These are phyloP conservation scores for Lophotriccus pileatus DNA, from an alignment of 2,797 vertebrate species.

Conservation along the genomic window DNA sequence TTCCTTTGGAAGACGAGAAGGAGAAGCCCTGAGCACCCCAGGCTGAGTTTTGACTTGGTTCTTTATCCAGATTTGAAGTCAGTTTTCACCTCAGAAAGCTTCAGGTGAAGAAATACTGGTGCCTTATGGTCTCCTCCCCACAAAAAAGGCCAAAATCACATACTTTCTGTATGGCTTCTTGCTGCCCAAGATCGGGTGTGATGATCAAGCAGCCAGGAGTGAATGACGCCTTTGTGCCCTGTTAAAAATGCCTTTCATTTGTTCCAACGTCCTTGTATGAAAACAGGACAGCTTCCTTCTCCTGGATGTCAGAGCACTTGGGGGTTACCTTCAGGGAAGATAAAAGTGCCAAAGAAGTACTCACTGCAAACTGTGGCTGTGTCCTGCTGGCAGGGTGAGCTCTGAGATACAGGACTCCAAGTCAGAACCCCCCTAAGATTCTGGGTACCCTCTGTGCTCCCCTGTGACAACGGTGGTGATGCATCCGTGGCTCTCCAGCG, in stretches of 20 bases:
- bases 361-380: background rate
- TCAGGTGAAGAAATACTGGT: background rate
- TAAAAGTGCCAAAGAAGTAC: background rate
- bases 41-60: background rate
- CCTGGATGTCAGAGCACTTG: background rate
- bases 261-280: background rate
- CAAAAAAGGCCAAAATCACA: background rate
- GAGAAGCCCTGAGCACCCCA: background rate
- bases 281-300: background rate
- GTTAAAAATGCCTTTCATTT: background rate
- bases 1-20: background rate
- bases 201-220: background rate
- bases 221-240: background rate
- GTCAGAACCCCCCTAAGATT: background rate
- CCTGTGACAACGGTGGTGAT: background rate
- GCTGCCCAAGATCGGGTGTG: background rate
- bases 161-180: background rate
- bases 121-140: background rate
- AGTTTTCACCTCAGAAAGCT: background rate
- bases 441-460: background rate
- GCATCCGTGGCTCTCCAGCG: fast-evolving
- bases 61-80: background rate
- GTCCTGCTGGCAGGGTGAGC: background rate
- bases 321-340: background rate
- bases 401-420: background rate